Conservation (phyloP, 2,888 invertebrate genomes). For the Tortrix viridana region DNA sequence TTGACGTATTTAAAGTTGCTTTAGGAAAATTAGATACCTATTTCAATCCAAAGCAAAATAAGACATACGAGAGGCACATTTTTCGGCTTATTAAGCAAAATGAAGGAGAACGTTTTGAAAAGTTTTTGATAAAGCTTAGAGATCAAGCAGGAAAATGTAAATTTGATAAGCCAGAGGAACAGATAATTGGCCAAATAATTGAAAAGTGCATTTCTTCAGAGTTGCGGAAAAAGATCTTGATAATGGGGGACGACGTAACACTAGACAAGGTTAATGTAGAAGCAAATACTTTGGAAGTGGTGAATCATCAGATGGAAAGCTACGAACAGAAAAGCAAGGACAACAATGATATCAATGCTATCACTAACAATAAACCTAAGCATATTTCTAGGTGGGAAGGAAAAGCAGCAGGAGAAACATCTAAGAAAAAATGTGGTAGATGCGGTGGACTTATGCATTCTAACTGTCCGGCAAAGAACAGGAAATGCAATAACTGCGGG, state of each 20-base stretch:
- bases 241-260: background rate
- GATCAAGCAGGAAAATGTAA: background rate
- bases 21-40: background rate
- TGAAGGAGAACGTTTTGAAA: slow-evolving; percentile 3
- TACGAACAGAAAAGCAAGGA: background rate
- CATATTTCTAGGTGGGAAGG: background rate
- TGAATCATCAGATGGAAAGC: background rate
- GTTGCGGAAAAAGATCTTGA: slow-evolving; percentile 9
- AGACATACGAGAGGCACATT: slow-evolving; percentile 5
- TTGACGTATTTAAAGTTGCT: background rate
- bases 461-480: slow-evolving; percentile 24
- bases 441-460: slow-evolving; percentile 7
- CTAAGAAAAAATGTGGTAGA: slow-evolving; percentile 13
- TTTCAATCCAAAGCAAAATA: background rate
- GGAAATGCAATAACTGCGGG: slow-evolving; percentile 27
- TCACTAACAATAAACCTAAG: background rate
- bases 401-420: background rate
- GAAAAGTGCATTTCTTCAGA: slow-evolving; percentile 7
- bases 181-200: slow-evolving; percentile 1
- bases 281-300: slow-evolving; percentile 11
- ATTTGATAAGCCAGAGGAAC: background rate
- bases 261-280: background rate
- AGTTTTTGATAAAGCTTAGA: background rate
- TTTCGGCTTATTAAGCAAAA: slow-evolving; percentile 10
- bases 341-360: background rate